Evolutionary conservation across 1,140 invertebrate genomes (phyloP).

Genomic region (Drosophila hydei): DNA sequence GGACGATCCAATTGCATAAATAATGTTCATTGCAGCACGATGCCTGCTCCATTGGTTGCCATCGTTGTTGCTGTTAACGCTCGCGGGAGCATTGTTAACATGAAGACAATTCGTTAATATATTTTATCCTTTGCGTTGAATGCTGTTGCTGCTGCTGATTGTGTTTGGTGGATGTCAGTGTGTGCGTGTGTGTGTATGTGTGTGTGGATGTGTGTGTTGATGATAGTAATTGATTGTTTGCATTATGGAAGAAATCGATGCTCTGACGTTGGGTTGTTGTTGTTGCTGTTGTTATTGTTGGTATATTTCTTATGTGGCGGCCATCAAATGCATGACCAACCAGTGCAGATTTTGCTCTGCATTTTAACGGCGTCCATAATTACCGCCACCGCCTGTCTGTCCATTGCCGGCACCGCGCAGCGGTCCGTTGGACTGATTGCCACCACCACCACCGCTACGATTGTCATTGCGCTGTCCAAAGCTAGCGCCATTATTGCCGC

Average conservation of each 20-base stretch:
- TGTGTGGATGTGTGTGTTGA: slow-evolving; percentile 30
- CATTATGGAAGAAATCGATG: slow-evolving; percentile 78
- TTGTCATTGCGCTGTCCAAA: slow-evolving; percentile 79
- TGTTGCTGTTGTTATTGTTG: slow-evolving; percentile 14
- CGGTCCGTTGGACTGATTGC: slow-evolving; percentile 65
- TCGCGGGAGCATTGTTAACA: slow-evolving; percentile 25
- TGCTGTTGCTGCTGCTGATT: slow-evolving; percentile 16
- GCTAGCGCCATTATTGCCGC: slow-evolving; percentile 51
- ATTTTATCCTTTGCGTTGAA: slow-evolving; percentile 23
- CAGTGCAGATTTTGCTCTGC: slow-evolving; percentile 35
- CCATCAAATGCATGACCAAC: slow-evolving; percentile 33
- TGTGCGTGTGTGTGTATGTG: slow-evolving; percentile 21
- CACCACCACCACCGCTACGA: slow-evolving; percentile 63
- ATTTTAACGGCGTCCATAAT: slow-evolving; percentile 77
- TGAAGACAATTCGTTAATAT: slow-evolving; percentile 18
- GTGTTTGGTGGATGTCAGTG: slow-evolving; percentile 7
- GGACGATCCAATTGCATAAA: slow-evolving; percentile 21
- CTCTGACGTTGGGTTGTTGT: slow-evolving; percentile 70
- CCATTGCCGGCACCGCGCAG: slow-evolving; percentile 68
- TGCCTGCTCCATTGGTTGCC: slow-evolving; percentile 14
- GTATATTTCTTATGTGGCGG: slow-evolving; percentile 27
- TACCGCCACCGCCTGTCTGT: slow-evolving; percentile 56
- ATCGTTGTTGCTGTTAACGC: slow-evolving; percentile 21
- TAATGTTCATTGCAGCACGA: slow-evolving; percentile 22
- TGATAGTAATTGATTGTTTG: slow-evolving; percentile 69